Evolutionary conservation across 2,113 vertebrate species (phyloP).

Genomic region (Picathartes gymnocephalus): DNA sequence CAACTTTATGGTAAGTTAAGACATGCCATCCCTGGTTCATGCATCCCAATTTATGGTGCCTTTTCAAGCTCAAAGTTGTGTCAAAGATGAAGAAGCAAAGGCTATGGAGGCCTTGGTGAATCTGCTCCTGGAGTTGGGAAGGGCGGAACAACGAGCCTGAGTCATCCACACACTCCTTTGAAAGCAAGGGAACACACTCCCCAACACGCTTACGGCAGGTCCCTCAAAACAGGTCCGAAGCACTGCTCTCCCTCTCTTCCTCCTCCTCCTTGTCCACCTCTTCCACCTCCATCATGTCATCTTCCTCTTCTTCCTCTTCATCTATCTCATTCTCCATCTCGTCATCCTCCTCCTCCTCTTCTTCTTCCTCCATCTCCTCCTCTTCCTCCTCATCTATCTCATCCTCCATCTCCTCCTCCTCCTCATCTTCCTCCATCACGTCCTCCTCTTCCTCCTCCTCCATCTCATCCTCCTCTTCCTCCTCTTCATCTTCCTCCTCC

Average conservation of each 20-base stretch:
- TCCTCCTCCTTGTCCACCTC: neutral
- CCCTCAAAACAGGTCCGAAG: neutral
- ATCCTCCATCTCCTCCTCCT: no score
- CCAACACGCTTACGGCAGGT: rapidly evolving
- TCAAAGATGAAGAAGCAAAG: neutral
- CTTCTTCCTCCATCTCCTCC: no score
- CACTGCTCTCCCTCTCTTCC: neutral
- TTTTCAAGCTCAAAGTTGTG: neutral
- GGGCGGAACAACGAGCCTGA: neutral
- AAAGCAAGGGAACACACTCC: neutral
- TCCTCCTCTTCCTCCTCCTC: no score
- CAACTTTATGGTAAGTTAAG: neutral
- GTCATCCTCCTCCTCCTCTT: no score
- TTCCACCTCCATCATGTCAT: no score
- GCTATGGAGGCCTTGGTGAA: neutral
- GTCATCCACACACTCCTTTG: neutral
- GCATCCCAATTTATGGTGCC: neutral
- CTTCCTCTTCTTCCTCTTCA: neutral
- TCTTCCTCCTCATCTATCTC: no score
- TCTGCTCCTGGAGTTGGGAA: neutral
- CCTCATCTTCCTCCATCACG: no score
- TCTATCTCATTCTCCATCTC: no score
- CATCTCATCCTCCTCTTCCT: no score
- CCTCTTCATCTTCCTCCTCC: neutral
- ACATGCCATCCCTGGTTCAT: neutral